These are phyloP conservation scores for Tetragnatha versicolor DNA, from an alignment of 1,140 invertebrate genomes.

Conservation along the genomic window DNA sequence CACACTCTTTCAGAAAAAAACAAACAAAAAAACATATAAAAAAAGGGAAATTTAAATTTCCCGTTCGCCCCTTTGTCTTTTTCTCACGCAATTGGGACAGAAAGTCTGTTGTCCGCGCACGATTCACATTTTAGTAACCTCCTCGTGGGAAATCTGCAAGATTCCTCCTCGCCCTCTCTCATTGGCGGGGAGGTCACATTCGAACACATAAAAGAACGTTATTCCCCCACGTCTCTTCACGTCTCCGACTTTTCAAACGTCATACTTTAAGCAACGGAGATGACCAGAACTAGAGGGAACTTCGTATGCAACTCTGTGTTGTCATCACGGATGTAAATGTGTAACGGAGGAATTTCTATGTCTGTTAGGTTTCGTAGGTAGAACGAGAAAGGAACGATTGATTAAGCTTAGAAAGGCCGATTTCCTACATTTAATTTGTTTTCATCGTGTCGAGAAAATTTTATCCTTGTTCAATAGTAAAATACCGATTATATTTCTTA, in stretches of 20 bases:
- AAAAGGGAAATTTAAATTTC: neutral
- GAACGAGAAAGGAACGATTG: too few relatives aligned
- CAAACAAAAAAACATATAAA: too few relatives aligned
- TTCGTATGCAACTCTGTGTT: too few relatives aligned
- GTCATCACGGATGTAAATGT: too few relatives aligned
- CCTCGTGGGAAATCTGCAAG: slow-evolving; percentile 26
- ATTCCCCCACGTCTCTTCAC: slow-evolving; percentile 20
- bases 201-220: slow-evolving; percentile 9
- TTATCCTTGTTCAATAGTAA: too few relatives aligned
- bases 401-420: too few relatives aligned
- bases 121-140: neutral
- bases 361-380: too few relatives aligned
- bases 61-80: neutral
- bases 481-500: too few relatives aligned
- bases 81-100: neutral
- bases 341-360: too few relatives aligned
- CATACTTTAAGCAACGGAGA: slow-evolving; percentile 17
- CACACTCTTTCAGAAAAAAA: too few relatives aligned
- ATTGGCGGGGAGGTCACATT: slow-evolving; percentile 26
- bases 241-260: slow-evolving; percentile 2
- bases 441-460: too few relatives aligned
- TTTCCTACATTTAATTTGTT: too few relatives aligned
- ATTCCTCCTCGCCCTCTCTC: neutral
- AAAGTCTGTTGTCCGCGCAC: neutral
- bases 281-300: neutral